Evolutionary conservation across 2,888 invertebrate species (phyloP).

Genomic region (Acrocera orbiculus): DNA sequence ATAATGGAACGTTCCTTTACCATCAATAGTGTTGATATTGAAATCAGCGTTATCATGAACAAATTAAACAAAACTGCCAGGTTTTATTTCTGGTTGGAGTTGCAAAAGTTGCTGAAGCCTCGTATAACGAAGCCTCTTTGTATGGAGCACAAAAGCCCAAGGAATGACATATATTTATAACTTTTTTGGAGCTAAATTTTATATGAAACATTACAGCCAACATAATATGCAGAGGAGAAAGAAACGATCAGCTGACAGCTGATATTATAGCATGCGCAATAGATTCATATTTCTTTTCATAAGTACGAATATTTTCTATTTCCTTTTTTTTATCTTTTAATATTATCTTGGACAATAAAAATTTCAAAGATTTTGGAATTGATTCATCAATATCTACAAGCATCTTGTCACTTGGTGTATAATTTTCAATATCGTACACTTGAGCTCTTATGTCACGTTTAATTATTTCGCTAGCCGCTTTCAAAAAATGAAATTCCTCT

Average conservation of each 20-base stretch:
- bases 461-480: constrained; percentile 1
- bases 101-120: background rate
- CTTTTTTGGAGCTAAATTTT: too few species aligned
- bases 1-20: too few species aligned
- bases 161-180: background rate
- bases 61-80: too few species aligned
- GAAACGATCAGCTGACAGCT: too few species aligned
- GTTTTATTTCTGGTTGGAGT: too few species aligned
- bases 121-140: constrained; percentile 2
- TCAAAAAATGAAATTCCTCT: constrained; percentile 1
- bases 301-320: background rate
- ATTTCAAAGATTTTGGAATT: too few species aligned
- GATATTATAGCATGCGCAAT: too few species aligned
- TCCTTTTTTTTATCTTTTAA: background rate
- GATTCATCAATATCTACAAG: background rate
- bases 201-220: too few species aligned
- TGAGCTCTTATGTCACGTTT: constrained; percentile 1
- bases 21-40: too few species aligned
- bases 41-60: too few species aligned
- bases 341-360: too few species aligned
- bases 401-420: constrained; percentile 1
- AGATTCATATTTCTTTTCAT: constrained; percentile 1
- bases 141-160: constrained; percentile 1
- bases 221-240: too few species aligned
- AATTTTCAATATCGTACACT: constrained; percentile 1